phyloP scores from a whole-genome alignment of 2,113 vertebrate genomes.

The Aptenodytes forsteri region DNA sequence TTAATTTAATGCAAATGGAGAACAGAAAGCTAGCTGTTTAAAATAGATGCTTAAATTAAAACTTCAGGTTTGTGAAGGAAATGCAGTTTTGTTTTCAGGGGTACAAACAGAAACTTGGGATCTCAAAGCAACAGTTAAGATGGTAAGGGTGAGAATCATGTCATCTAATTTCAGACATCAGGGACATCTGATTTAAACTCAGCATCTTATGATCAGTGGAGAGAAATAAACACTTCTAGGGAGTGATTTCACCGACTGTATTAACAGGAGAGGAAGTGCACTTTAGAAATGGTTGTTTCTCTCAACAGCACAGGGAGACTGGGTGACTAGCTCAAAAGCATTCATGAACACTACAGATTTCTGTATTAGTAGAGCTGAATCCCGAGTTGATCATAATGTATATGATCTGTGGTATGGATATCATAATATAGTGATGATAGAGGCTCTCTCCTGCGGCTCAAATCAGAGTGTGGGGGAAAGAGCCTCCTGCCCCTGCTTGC shows the following conservation, averaged over 20 bases:
- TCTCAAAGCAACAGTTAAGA: neutral
- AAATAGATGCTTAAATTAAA: neutral
- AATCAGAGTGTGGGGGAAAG: neutral
- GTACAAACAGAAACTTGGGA: neutral
- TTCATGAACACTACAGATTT: neutral
- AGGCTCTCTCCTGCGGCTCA: neutral
- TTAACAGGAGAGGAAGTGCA: neutral
- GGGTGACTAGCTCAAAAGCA: neutral
- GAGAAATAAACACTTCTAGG: neutral
- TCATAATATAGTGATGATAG: neutral
- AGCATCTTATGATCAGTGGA: neutral
- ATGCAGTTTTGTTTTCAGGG: neutral
- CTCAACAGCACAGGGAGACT: neutral
- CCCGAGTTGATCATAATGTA: neutral
- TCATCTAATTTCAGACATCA: neutral
- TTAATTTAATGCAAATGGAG: neutral
- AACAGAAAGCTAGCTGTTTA: neutral
- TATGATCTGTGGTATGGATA: neutral
- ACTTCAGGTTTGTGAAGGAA: neutral
- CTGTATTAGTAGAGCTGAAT: neutral
- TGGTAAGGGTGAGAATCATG: neutral
- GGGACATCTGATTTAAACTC: neutral
- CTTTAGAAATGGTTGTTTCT: neutral
- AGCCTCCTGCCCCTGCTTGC: neutral
- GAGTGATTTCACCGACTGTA: neutral